Evolutionary conservation across 2,888 invertebrate genomes (phyloP).

Genomic region (Dicranocentrus wangi): DNA sequence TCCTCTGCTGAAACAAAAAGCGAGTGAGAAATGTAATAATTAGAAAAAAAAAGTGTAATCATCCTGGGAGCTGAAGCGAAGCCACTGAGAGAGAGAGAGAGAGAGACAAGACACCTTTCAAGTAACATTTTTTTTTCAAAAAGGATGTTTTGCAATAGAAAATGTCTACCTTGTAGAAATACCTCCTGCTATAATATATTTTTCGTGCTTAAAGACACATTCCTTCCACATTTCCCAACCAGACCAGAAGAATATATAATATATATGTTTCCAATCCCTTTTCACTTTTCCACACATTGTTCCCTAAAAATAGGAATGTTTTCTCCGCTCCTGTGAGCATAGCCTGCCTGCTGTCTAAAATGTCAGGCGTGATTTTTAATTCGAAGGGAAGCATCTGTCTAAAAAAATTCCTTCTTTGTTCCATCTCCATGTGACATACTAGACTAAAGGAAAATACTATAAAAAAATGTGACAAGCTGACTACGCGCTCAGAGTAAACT

Average conservation of each 20-base stretch:
- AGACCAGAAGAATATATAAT: too few species aligned
- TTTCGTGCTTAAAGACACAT: too few species aligned
- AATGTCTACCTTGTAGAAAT: too few species aligned
- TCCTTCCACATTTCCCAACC: too few species aligned
- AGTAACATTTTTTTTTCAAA: neutral
- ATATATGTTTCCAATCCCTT: too few species aligned
- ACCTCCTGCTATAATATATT: too few species aligned
- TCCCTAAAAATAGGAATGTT: too few species aligned
- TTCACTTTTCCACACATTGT: too few species aligned
- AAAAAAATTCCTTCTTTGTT: constrained; percentile 6
- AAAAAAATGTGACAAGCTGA: neutral
- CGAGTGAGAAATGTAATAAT: neutral
- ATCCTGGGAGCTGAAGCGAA: constrained; percentile 56
- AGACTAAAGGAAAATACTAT: neutral
- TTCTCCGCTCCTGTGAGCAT: too few species aligned
- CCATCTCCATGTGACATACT: neutral
- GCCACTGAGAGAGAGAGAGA: constrained; percentile 1
- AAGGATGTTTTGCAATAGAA: too few species aligned
- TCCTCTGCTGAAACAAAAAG: neutral
- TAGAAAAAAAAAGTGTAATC: constrained; percentile 48
- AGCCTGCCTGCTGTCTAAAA: neutral
- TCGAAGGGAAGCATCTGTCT: constrained; percentile 54
- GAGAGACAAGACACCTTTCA: constrained; percentile 21
- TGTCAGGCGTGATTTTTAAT: neutral
- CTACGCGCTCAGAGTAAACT: neutral